These are phyloP conservation scores for Torymus aiolomorphi DNA, from an alignment of 2,888 invertebrate genomes.

Conservation along the genomic window DNA sequence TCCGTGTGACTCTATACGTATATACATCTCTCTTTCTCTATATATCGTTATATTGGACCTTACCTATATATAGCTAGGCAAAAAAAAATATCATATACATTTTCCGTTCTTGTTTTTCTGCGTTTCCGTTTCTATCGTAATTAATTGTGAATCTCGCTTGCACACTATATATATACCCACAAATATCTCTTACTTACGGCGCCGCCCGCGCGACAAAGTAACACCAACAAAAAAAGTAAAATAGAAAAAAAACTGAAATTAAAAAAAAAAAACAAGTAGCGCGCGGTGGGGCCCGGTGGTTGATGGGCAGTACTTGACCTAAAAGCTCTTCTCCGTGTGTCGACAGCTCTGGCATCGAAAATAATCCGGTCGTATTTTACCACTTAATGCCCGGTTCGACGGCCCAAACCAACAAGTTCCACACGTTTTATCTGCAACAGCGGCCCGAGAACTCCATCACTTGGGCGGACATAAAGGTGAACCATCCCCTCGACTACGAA, in stretches of 20 bases:
- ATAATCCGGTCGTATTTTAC: conserved; percentile 97
- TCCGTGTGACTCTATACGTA: not conserved
- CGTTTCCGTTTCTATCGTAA: conserved; percentile 71
- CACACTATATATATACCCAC: conserved; percentile 49
- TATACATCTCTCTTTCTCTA: not conserved
- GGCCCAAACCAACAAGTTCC: conserved; percentile 96
- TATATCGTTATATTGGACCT: conserved; percentile 7
- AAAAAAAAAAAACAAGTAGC: not conserved
- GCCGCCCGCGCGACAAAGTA: no score
- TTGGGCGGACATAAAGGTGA: conserved; percentile 97
- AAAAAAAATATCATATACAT: conserved; percentile 52
- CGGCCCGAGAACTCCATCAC: conserved; percentile 93
- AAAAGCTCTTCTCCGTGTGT: conserved; percentile 65
- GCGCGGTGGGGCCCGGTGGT: not conserved
- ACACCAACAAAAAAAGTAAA: no score
- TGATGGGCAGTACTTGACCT: conserved; percentile 46
- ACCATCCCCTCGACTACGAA: conserved; percentile 96
- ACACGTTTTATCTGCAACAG: conserved; percentile 97
- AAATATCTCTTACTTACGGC: not conserved
- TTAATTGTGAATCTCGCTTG: conserved; percentile 58
- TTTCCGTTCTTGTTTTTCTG: conserved; percentile 72
- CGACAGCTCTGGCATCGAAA: conserved; percentile 94
- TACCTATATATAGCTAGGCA: conserved; percentile 36
- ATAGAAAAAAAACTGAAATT: not conserved
- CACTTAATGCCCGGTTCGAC: conserved; percentile 96